Base-by-base conservation (phyloP, 1,140 invertebrate species). In the Battus philenor region DNA sequence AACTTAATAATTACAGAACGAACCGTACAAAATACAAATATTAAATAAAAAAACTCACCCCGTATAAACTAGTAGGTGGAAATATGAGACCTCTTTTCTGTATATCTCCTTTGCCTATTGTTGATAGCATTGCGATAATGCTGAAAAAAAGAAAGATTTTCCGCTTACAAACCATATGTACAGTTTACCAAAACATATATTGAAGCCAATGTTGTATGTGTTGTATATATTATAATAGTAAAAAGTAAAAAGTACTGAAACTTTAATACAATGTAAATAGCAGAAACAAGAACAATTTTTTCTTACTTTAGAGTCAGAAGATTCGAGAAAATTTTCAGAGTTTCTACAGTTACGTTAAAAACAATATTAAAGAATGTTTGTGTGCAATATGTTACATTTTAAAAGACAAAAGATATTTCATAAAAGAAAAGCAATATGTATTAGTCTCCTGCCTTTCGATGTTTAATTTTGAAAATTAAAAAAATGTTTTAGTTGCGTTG, bases 61-160 rank as follows among this genome's bases (percentile, higher is more conserved):
- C 69, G 29, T 64, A 73, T 54, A 73, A 66, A 66, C 62, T 68
- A 0, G 63, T 64, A 0, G 60, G 59, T 22, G 73, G 73, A 22
- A 77, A 77, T 18, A 77, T 59, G 4, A 77, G 49, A 7, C 31
- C 53, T 26, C 73, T 38, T 36, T 66, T 71, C 4, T 56, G 49
- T 24, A 63, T 43, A 22, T 64, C 59, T 24, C 55, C 54, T 11
- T 49, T 33, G 2, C 16, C 49, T 11, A 44, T 46, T 3, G 38
- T 18, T 7, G 54, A 27, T 11, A 38, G 24, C 3, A 51, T 12
- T 10, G 59, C 11, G 2, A 53, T 16, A 3, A 31, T 16, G 9
- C 63, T 67, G 50, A 26, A 59, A 63, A 12, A 32, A 38, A 18
- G n/a, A n/a, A n/a, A n/a, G n/a, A n/a, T n/a, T n/a, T n/a, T n/a